Evolutionary conservation across 2,797 vertebrate species (phyloP).

Genomic region (Pantherophis vulpinus): DNA sequence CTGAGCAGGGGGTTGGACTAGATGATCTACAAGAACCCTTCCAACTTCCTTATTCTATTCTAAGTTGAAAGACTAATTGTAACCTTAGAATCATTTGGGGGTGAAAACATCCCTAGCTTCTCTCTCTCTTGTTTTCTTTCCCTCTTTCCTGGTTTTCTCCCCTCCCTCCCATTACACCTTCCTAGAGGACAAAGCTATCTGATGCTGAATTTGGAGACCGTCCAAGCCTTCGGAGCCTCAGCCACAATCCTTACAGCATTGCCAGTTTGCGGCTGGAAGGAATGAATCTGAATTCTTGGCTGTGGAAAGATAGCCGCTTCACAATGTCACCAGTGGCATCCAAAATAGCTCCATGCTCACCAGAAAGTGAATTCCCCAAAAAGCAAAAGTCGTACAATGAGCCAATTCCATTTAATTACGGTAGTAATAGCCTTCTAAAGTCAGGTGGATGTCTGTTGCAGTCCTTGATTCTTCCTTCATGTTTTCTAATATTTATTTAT

Average conservation of each 20-base stretch:
- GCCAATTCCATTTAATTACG: not conserved
- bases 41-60: not conserved
- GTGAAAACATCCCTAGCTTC: not conserved
- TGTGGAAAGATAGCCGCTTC: not conserved
- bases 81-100: not conserved
- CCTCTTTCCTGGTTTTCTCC: not conserved
- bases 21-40: no score
- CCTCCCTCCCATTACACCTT: not conserved
- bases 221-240: not conserved
- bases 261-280: not conserved
- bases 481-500: no score
- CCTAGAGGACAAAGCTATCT: not conserved
- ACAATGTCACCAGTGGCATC: not conserved
- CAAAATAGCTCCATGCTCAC: not conserved
- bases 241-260: not conserved
- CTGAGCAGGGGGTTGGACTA: no score
- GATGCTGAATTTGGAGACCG: not conserved
- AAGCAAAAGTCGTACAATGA: not conserved
- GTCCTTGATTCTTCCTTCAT: not conserved
- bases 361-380: not conserved
- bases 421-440: not conserved
- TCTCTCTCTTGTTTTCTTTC: not conserved
- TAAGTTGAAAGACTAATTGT: not conserved
- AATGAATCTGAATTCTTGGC: not conserved
- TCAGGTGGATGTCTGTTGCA: not conserved